Conservation (phyloP, 2,888 invertebrate genomes). For the Tetanocera ferruginea region DNA sequence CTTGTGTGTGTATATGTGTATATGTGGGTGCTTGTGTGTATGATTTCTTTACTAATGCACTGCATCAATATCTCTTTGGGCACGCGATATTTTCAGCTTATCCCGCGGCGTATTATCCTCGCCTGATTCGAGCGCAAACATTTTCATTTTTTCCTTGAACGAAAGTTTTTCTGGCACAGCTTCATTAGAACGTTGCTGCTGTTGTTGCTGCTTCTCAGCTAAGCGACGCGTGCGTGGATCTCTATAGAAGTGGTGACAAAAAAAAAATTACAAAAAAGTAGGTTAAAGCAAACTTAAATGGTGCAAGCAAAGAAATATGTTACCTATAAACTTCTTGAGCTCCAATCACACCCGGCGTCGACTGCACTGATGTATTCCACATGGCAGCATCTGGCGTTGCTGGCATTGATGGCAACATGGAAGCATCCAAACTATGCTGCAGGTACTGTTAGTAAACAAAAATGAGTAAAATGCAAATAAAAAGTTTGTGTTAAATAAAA, state of each 20-base stretch:
- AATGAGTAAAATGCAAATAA: constrained; percentile 17
- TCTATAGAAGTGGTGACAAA: constrained; percentile 72
- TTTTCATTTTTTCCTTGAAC: constrained; percentile 99
- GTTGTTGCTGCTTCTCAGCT: constrained; percentile 84
- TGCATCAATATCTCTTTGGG: constrained; percentile 93
- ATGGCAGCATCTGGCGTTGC: constrained; percentile 75
- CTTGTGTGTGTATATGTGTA: constrained; percentile 33
- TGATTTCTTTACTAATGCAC: constrained; percentile 72
- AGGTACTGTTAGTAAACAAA: constrained; percentile 51
- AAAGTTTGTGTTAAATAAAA: background rate
- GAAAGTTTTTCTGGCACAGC: constrained; percentile 90
- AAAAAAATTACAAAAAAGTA: background rate
- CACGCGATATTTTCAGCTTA: constrained; percentile 95
- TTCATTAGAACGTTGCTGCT: constrained; percentile 69
- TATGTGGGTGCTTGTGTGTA: constrained; percentile 30
- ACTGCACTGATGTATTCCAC: constrained; percentile 71
- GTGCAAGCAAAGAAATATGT: constrained; percentile 42
- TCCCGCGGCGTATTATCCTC: constrained; percentile 93
- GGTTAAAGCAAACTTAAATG: background rate
- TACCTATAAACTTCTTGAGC: constrained; percentile 97
- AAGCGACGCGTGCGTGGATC: constrained; percentile 92
- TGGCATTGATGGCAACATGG: constrained; percentile 81
- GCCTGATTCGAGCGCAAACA: constrained; percentile 98
- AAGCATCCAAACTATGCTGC: constrained; percentile 79
- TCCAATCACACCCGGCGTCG: constrained; percentile 96